A percentile compares a stretch with the other conserved stretches of the same genome.
phyloP scores from a whole-genome alignment of 2,888 invertebrate genomes.

The Augiades crinisus region DNA sequence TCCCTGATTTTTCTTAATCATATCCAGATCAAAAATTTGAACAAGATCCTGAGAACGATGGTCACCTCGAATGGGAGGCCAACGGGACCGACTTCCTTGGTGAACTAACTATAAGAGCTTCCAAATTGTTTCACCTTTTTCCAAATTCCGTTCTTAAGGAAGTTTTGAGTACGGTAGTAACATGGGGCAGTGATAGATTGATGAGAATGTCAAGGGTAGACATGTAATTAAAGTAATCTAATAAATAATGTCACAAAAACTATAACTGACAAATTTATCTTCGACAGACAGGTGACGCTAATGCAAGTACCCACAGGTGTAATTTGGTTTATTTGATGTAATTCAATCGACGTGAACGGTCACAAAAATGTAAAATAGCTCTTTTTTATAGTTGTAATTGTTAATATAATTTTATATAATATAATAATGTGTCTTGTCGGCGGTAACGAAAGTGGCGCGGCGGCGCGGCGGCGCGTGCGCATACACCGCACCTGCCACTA shows the following conservation, averaged over 20 bases:
- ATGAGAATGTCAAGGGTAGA: no score
- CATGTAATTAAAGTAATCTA: conserved; percentile 9
- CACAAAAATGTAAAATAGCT: conserved; percentile 9
- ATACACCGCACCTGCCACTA: conserved; percentile 64
- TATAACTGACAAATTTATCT: conserved; percentile 9
- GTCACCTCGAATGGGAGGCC: no score
- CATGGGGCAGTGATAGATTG: no score
- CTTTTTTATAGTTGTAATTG: conserved; percentile 30
- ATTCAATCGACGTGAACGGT: conserved; percentile 9
- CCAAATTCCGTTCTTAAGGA: no score
- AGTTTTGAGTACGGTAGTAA: no score
- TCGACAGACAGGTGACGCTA: conserved; percentile 8
- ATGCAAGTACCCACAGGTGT: conserved; percentile 9
- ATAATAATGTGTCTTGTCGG: conserved; percentile 47
- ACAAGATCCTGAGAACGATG: no score
- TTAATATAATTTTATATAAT: conserved; percentile 33
- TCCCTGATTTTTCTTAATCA: no score
- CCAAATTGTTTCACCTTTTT: no score
- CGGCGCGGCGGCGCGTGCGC: conserved; percentile 57
- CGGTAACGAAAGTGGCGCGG: conserved; percentile 42
- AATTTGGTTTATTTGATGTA: conserved; percentile 9
- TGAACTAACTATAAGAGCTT: no score
- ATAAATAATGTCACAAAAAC: conserved; percentile 3
- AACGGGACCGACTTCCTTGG: no score
- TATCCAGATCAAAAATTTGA: no score